Conservation (phyloP, 1,140 invertebrate genomes). For the Gonatopus flavifemur region DNA sequence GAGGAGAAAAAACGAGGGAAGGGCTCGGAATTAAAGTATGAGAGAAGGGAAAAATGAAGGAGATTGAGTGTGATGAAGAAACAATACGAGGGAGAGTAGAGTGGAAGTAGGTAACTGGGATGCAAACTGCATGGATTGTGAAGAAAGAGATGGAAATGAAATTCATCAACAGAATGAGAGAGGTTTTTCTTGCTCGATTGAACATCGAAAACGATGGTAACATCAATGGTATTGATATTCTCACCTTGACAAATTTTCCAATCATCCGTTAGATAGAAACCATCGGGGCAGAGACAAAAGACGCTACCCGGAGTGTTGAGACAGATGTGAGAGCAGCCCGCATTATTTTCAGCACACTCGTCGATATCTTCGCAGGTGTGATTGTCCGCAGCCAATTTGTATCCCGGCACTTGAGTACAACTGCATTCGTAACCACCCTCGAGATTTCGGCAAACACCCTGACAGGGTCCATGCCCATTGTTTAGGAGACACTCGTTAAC, state of each 20-base stretch:
- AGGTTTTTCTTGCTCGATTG: too few species aligned
- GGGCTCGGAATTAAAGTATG: too few species aligned
- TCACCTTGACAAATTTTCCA: conserved; percentile 60
- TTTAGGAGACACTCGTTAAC: conserved; percentile 65
- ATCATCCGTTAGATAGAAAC: conserved; percentile 58
- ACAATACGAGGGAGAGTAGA: too few species aligned
- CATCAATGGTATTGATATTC: too few species aligned
- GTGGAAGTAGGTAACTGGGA: not conserved
- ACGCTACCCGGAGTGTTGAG: conserved; percentile 64
- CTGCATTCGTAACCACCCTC: conserved; percentile 65
- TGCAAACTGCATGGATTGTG: not conserved
- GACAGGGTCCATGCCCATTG: conserved; percentile 70
- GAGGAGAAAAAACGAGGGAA: too few species aligned
- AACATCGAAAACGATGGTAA: too few species aligned
- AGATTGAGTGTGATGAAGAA: too few species aligned
- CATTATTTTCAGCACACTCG: conserved; percentile 63
- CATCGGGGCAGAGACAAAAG: conserved; percentile 65
- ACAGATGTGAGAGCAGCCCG: conserved; percentile 62
- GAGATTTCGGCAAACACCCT: conserved; percentile 68
- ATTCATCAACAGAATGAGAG: too few species aligned
- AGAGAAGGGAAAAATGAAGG: too few species aligned
- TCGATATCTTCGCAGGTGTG: conserved; percentile 63
- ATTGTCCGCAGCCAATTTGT: conserved; percentile 63
- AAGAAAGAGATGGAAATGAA: too few species aligned
- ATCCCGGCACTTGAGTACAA: conserved; percentile 63